phyloP scores from a whole-genome alignment of 2,797 vertebrate genomes.

The Onychomys leucogaster region DNA sequence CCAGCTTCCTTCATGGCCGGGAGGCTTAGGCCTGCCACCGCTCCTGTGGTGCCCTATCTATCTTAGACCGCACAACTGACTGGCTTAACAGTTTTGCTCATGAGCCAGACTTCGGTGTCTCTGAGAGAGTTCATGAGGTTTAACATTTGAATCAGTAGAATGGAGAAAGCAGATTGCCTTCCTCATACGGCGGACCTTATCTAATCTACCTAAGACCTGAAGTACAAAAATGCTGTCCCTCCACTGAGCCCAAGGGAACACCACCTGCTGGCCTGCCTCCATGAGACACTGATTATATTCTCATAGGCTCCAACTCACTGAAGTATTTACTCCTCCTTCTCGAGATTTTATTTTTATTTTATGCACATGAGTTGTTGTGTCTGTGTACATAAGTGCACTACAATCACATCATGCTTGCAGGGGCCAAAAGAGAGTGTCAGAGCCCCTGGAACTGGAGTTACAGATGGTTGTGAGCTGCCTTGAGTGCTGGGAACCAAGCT shows the following conservation, averaged over 20 bases:
- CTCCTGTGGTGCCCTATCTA: neutral
- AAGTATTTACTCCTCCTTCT: neutral
- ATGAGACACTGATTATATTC: neutral
- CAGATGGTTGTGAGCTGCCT: neutral
- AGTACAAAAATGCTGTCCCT: neutral
- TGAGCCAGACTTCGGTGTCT: neutral
- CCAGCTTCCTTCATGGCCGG: neutral
- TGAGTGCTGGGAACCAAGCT: neutral
- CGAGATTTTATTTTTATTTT: neutral
- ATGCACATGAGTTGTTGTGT: neutral
- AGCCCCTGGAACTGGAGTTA: neutral
- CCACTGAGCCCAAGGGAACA: neutral
- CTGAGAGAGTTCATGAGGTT: neutral
- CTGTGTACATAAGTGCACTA: neutral
- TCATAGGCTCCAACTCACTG: neutral
- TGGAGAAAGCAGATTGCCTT: neutral
- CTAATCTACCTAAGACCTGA: neutral
- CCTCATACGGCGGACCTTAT: neutral
- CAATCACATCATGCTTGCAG: neutral
- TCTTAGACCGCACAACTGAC: neutral
- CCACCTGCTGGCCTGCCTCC: neutral
- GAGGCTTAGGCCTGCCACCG: neutral
- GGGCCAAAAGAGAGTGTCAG: neutral
- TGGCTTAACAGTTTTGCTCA: neutral
- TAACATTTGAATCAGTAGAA: neutral